Base-by-base conservation (phyloP, 2,888 invertebrate genomes). In the Apoderus coryli region DNA sequence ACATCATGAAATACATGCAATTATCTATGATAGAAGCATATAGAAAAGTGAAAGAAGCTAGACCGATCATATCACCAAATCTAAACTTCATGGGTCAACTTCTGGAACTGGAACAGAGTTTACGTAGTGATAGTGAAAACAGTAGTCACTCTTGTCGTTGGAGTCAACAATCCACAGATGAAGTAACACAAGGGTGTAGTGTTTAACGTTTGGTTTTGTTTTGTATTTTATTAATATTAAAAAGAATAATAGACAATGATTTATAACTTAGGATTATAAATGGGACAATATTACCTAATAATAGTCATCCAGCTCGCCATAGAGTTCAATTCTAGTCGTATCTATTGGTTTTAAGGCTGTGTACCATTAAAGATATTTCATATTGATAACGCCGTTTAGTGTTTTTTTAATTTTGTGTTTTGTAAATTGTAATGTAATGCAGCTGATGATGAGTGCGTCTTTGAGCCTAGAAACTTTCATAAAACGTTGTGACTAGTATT, bases 71-170 rank as follows among this genome's bases (percentile, higher is more conserved):
- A 48, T 89, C 90, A 34, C 93, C 93, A 2, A 93, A 93, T 59
- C 67, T 90, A 36, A 93, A 92, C 54, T 93, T 93, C 61, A 80
- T 92, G 72, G 81, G 76, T 10, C 93, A 93, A 60, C 63, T 93
- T 44, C 63, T 79, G 44, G 88, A 90, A 54, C 65, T 81, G 47
- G 85, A 85, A 55, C 75, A 81, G 52, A 71, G 65, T 44, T 58
- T 79, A 42, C 61, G 66, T 32, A 54, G 49, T 37, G 55, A 53
- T 33, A 43, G 46, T 34, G 44, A 47, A 33, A 56, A 57, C 37
- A 38, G 26, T 26, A 28, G 59, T 40, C 61, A 60, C 36, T 62
- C 60, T 40, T 64, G 59, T 44, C 57, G 62, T 29, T 65, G 65
- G 65, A 63, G 59, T 43, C 61, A 63, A 39, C 64, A 64, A 42